phyloP scores from a whole-genome alignment of 2,113 vertebrate species.

The Bos taurus region DNA sequence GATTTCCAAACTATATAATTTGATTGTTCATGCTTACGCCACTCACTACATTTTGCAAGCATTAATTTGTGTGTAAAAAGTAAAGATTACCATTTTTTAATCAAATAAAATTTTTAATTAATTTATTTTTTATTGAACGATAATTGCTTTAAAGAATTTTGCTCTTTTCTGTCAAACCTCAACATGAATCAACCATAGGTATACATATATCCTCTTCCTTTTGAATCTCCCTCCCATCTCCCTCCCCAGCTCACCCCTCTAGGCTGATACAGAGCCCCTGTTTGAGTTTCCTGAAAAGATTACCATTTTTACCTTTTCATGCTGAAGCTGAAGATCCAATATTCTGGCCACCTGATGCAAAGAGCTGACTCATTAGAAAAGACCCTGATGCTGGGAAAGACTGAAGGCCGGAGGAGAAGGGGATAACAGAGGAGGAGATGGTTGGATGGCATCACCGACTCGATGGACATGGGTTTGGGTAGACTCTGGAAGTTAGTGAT shows the following conservation, averaged over 20 bases:
- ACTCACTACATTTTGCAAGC: neutral
- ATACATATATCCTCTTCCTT: neutral
- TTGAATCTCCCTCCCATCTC: neutral
- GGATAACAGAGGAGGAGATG: too few relatives aligned
- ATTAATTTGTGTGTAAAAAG: slow-evolving; percentile 11
- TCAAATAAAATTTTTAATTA: neutral
- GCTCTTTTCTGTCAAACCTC: neutral
- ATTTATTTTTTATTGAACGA: neutral
- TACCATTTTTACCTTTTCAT: neutral
- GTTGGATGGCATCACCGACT: too few relatives aligned
- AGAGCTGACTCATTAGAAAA: neutral
- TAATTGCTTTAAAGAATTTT: neutral
- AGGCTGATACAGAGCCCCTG: neutral
- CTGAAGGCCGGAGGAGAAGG: too few relatives aligned
- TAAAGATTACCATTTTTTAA: neutral
- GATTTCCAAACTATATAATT: slow-evolving; percentile 2
- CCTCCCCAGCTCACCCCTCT: neutral
- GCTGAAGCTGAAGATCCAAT: neutral
- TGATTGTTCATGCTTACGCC: neutral
- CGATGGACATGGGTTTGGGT: too few relatives aligned
- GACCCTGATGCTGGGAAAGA: too few relatives aligned
- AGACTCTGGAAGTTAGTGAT: too few relatives aligned
- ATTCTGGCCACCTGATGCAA: neutral
- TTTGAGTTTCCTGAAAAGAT: neutral
- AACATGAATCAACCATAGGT: neutral